These are phyloP conservation scores for Siphamia tubifer DNA, from an alignment of 2,113 vertebrate species.

Conservation along the genomic window DNA sequence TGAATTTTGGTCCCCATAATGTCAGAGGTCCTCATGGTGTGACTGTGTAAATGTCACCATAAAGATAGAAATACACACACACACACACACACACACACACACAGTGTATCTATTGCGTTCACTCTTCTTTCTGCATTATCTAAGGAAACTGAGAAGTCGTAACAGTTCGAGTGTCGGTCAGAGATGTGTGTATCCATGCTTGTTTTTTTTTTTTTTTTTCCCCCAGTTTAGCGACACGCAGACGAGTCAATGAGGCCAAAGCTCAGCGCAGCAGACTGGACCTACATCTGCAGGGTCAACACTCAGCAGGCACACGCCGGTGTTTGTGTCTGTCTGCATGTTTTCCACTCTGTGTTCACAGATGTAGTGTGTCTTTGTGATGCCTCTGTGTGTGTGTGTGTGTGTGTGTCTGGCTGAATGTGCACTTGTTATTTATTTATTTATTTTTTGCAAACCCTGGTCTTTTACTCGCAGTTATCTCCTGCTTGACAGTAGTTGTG, in stretches of 20 bases:
- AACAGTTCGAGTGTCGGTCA: conserved; percentile 3
- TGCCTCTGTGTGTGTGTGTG: not conserved
- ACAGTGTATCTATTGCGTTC: not conserved
- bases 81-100: conserved; percentile 2
- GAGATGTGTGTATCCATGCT: not conserved
- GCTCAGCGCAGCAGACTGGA: conserved; percentile 15
- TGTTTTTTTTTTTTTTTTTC: not conserved
- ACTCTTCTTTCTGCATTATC: conserved; percentile 26
- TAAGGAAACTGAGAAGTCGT: conserved; percentile 10
- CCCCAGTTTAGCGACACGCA: not conserved
- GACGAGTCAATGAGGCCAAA: conserved; percentile 28
- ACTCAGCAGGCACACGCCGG: conserved; percentile 1
- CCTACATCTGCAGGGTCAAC: conserved; percentile 27
- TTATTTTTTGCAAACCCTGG: no score
- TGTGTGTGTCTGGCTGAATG: not conserved
- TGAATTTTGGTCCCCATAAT: no score
- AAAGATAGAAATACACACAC: conserved; percentile 76
- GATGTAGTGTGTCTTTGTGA: not conserved
- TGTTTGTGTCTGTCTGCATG: not conserved
- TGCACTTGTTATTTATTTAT: not conserved
- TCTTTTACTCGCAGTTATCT: not conserved
- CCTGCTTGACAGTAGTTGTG: conserved; percentile 1
- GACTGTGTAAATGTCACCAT: no score
- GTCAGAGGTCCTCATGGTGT: no score
- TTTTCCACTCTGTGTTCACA: not conserved